phyloP scores from a whole-genome alignment of 92 coral and sea anemone genomes.

The Metridium senile region DNA sequence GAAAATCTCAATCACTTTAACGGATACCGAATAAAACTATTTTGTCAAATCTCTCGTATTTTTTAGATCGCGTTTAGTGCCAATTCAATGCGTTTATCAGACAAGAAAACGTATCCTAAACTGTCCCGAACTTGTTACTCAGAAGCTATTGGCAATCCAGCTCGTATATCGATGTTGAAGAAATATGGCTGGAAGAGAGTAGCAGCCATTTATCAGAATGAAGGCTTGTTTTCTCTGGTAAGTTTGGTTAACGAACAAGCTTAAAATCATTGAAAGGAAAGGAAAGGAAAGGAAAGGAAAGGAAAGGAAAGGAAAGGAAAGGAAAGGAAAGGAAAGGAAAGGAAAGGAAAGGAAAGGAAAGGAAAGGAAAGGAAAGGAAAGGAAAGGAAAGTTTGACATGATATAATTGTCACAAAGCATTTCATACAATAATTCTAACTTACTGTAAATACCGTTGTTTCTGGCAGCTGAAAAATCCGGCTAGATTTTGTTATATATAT shows the following conservation, averaged over 20 bases:
- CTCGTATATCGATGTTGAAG: conserved; percentile 50
- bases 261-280: neutral
- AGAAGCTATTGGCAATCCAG: conserved; percentile 42
- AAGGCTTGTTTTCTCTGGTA: conserved; percentile 53
- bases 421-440: no score
- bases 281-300: neutral
- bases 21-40: no score
- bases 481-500: no score
- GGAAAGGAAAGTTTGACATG: no score
- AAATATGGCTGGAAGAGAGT: conserved; percentile 48
- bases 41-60: neutral
- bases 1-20: no score
- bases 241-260: neutral
- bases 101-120: conserved; percentile 32
- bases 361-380: no score
- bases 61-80: conserved; percentile 54
- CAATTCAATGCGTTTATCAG: conserved; percentile 51
- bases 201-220: conserved; percentile 52
- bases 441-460: no score
- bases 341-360: no score
- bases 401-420: no score
- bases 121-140: conserved; percentile 51
- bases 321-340: no score
- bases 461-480: no score
- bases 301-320: neutral